Evolutionary conservation across 92 coral and sea anemone genomes (phyloP).

Genomic region (Bergia puertoricense): DNA sequence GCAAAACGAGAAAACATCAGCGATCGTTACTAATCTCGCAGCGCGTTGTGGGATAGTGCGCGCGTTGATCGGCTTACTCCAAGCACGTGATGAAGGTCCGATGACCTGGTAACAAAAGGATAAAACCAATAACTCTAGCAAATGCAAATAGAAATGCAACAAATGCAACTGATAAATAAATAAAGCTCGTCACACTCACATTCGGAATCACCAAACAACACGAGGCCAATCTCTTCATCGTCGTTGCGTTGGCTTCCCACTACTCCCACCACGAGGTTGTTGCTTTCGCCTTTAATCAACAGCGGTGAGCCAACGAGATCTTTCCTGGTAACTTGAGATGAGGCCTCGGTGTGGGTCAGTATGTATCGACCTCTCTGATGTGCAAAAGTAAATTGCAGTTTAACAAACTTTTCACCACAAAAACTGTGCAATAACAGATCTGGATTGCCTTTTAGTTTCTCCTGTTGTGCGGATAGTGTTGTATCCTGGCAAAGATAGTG

Average conservation of each 20-base stretch:
- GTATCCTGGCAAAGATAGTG: background rate
- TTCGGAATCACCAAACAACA: background rate
- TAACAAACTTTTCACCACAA: background rate
- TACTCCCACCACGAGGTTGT: constrained; percentile 7
- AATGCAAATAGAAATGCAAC: background rate
- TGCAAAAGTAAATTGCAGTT: background rate
- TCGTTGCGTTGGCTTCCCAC: background rate
- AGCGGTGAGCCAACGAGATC: constrained; percentile 11
- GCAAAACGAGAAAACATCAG: too few relatives aligned
- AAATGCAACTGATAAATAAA: too few relatives aligned
- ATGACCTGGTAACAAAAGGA: too few relatives aligned
- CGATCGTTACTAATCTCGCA: too few relatives aligned
- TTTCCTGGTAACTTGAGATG: background rate
- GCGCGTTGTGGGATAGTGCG: too few relatives aligned
- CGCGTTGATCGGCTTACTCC: too few relatives aligned
- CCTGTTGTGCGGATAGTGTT: background rate
- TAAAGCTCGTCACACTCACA: background rate
- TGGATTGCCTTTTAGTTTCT: background rate
- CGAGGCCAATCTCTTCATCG: background rate
- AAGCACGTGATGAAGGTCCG: too few relatives aligned
- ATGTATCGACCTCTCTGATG: background rate
- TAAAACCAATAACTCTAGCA: background rate
- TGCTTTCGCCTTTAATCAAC: background rate
- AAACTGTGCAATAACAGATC: background rate
- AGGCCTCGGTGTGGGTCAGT: background rate